These are phyloP conservation scores for Pachypsylla venusta DNA, from an alignment of 1,140 invertebrate genomes.

Conservation along the genomic window DNA sequence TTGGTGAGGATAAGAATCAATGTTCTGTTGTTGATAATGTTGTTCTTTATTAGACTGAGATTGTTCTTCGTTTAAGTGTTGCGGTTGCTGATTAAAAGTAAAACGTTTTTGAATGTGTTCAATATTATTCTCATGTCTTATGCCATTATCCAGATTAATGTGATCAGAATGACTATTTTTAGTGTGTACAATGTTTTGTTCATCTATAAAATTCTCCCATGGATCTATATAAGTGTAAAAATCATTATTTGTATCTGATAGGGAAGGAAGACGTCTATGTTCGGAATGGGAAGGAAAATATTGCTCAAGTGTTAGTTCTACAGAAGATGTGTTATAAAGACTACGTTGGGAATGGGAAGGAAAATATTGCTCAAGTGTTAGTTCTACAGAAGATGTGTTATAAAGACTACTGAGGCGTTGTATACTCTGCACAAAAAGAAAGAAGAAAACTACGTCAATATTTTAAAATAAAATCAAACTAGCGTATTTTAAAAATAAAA, in stretches of 20 bases:
- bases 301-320: background rate
- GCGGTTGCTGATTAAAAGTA: too few species aligned
- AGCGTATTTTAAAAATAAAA: too few species aligned
- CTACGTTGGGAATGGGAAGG: constrained; percentile 17
- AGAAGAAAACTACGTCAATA: constrained; percentile 4
- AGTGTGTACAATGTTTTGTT: constrained; percentile 13
- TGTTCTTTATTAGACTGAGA: background rate
- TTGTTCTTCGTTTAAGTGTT: too few species aligned
- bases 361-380: constrained; percentile 9
- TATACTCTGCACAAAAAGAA: constrained; percentile 31
- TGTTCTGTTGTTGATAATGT: background rate
- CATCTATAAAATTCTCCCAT: constrained; percentile 30
- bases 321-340: constrained; percentile 4
- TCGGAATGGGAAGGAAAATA: constrained; percentile 14
- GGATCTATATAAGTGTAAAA: constrained; percentile 31
- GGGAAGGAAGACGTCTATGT: constrained; percentile 9
- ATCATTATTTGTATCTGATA: constrained; percentile 7
- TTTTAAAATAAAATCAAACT: too few species aligned
- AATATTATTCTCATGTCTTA: background rate
- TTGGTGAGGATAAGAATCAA: constrained; percentile 11
- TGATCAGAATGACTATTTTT: constrained; percentile 2
- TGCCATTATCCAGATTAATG: constrained; percentile 9
- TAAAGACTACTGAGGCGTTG: constrained; percentile 25
- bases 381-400: constrained; percentile 1
- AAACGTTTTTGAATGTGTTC: too few species aligned